Evolutionary conservation across 1,140 invertebrate species (phyloP).

Genomic region (Drosophila dunni): DNA sequence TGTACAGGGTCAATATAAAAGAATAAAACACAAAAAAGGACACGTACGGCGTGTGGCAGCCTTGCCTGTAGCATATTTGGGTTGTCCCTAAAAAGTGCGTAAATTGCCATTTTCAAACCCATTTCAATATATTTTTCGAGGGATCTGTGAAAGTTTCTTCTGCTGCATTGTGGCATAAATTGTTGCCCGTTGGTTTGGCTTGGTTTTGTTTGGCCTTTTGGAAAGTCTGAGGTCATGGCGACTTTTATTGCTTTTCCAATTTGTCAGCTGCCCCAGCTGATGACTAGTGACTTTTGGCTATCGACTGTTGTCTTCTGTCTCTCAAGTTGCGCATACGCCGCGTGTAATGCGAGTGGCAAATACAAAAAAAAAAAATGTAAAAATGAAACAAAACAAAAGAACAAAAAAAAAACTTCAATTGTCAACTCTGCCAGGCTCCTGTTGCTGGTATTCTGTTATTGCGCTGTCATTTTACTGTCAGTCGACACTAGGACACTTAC

Average conservation of each 20-base stretch:
- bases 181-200: constrained; percentile 10
- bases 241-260: constrained; percentile 69
- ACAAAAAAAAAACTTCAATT: constrained; percentile 54
- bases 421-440: constrained; percentile 48
- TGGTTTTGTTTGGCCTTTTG: too few species aligned
- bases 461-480: constrained; percentile 72
- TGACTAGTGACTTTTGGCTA: constrained; percentile 37
- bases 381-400: constrained; percentile 3
- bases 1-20: too few species aligned
- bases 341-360: constrained; percentile 58
- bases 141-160: constrained; percentile 37
- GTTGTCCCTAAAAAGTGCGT: constrained; percentile 71
- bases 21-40: not conserved
- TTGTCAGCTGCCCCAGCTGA: constrained; percentile 38
- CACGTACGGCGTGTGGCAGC: constrained; percentile 40
- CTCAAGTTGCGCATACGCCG: constrained; percentile 66
- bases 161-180: constrained; percentile 36
- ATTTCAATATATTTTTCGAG: constrained; percentile 66
- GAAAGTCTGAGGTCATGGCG: not conserved
- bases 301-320: constrained; percentile 18
- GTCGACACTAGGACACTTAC: constrained; percentile 28
- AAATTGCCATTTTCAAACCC: constrained; percentile 80
- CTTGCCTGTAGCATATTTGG: constrained; percentile 73
- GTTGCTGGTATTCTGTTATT: constrained; percentile 58
- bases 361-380: constrained; percentile 20